Conservation (phyloP, 2,888 invertebrate species). For the Sminthurides aquaticus region DNA sequence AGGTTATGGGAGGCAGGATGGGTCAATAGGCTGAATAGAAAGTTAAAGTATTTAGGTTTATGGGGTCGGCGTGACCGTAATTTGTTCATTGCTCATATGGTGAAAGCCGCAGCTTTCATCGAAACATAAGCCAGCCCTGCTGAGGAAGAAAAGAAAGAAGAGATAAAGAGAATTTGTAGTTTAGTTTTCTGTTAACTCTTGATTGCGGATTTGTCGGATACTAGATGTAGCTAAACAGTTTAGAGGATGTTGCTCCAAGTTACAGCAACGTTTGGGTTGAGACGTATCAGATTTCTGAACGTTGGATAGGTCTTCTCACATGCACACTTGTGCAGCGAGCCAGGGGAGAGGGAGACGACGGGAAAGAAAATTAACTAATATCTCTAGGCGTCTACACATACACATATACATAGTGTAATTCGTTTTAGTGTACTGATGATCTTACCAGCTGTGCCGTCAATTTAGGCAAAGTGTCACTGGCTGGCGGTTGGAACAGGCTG, state of each 20-base stretch:
- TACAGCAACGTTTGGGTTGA: no score
- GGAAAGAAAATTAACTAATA: no score
- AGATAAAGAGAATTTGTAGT: not conserved
- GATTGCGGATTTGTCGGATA: not conserved
- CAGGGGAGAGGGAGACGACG: not conserved
- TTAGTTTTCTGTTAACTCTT: not conserved
- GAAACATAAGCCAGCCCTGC: not conserved
- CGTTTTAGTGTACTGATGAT: no score
- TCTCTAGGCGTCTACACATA: no score
- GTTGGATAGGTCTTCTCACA: not conserved
- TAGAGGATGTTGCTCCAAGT: no score
- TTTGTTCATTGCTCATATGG: not conserved
- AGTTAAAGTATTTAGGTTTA: not conserved
- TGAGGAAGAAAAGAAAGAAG: not conserved
- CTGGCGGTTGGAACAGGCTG: no score
- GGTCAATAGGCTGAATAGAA: not conserved
- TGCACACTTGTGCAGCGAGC: not conserved
- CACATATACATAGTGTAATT: no score
- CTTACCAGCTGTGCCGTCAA: no score
- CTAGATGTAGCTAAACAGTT: no score
- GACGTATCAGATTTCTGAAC: no score
- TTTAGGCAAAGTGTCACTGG: no score
- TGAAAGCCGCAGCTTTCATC: no score
- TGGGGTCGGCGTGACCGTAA: not conserved
- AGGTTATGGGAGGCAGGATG: not conserved